Evolutionary conservation across 2,797 vertebrate genomes (phyloP).

Genomic region (Emys orbicularis): DNA sequence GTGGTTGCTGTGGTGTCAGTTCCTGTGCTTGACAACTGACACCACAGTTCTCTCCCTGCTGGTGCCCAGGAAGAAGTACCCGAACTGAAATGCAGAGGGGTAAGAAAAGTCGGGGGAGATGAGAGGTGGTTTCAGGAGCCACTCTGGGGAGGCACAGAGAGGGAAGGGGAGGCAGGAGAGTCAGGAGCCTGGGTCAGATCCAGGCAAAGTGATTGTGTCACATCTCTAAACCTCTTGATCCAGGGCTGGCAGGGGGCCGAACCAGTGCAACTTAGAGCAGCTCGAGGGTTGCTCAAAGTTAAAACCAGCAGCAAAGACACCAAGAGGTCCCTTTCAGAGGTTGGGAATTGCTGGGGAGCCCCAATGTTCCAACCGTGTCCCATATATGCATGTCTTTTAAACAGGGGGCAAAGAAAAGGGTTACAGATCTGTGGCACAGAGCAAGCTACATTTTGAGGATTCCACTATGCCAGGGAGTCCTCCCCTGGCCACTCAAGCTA

Average conservation of each 20-base stretch:
- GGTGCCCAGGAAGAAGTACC: too few relatives aligned
- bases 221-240: neutral
- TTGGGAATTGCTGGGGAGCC: neutral
- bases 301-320: neutral
- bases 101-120: too few relatives aligned
- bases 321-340: neutral
- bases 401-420: neutral
- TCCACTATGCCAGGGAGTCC: neutral
- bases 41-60: too few relatives aligned
- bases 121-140: neutral
- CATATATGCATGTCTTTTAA: rapidly evolving
- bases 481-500: neutral
- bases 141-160: neutral
- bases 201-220: constrained; percentile 11
- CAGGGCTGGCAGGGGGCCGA: neutral
- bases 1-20: too few relatives aligned
- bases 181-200: too few relatives aligned
- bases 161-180: too few relatives aligned
- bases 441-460: neutral
- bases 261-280: neutral
- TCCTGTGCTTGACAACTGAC: too few relatives aligned
- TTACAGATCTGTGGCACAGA: neutral
- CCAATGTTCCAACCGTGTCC: neutral
- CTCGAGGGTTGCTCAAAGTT: neutral
- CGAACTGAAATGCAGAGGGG: too few relatives aligned